phyloP scores from a whole-genome alignment of 2,113 vertebrate species.

The Uria lomvia region DNA sequence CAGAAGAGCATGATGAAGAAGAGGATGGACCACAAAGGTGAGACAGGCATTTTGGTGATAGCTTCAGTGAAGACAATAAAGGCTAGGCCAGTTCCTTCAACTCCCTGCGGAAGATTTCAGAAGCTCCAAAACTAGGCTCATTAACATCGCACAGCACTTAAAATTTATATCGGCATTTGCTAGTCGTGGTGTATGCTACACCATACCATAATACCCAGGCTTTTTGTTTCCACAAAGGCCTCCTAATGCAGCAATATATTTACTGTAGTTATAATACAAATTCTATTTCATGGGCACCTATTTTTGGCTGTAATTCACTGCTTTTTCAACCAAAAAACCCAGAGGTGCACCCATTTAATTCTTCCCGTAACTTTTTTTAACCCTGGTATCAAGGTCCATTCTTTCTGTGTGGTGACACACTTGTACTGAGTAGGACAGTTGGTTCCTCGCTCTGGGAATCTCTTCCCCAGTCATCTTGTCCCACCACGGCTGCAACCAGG shows the following conservation, averaged over 20 bases:
- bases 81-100: slow-evolving; percentile 90
- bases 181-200: background rate
- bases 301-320: background rate
- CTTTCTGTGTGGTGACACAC: background rate
- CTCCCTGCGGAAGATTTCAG: slow-evolving; percentile 74
- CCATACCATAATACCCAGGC: background rate
- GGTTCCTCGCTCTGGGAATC: background rate
- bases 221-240: background rate
- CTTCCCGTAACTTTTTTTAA: background rate
- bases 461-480: background rate
- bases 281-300: background rate
- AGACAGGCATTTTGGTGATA: slow-evolving; percentile 91
- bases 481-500: background rate
- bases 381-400: background rate
- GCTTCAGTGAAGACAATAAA: slow-evolving; percentile 95
- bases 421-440: fast-evolving
- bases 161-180: background rate
- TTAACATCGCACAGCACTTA: background rate
- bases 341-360: background rate
- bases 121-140: background rate
- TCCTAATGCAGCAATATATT: background rate
- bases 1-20: slow-evolving; percentile 98
- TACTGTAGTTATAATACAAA: background rate
- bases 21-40: slow-evolving; percentile 91
- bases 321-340: background rate